Conservation (phyloP, 2,113 vertebrate species). For the Martes martes region DNA sequence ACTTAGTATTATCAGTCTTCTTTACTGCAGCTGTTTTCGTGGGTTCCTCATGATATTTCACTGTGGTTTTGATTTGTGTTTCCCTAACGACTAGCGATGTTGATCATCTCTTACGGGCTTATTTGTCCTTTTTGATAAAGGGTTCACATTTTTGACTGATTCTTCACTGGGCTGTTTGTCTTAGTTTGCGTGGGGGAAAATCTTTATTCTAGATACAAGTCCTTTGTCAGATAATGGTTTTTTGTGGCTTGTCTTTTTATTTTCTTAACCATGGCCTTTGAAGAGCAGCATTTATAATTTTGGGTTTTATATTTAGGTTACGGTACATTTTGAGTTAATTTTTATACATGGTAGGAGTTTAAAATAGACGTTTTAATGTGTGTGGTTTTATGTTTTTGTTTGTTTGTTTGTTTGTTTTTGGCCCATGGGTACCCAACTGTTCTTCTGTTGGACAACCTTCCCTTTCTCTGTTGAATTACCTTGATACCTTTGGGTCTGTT, state of each 20-base stretch:
- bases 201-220: not conserved
- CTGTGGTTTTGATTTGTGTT: not conserved
- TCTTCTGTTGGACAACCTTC: not conserved
- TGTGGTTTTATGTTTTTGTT: not conserved
- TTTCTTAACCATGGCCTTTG: not conserved
- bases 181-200: not conserved
- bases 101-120: not conserved
- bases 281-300: not conserved
- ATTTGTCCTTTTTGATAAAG: not conserved
- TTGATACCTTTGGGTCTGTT: not conserved
- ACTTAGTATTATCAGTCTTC: not conserved
- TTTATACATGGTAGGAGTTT: not conserved
- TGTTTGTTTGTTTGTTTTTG: not conserved
- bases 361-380: not conserved
- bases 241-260: not conserved
- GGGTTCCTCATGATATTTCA: too few species aligned
- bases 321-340: not conserved
- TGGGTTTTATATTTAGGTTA: not conserved
- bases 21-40: not conserved
- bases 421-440: not conserved
- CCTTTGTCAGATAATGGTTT: not conserved
- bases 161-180: not conserved
- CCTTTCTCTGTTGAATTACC: not conserved
- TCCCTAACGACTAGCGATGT: not conserved
- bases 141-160: not conserved